Percentiles rank a stretch among this genome's conserved stretches.
Evolutionary conservation across 1,140 invertebrate genomes (phyloP).

Genomic region (Saccostrea cuccullata): DNA sequence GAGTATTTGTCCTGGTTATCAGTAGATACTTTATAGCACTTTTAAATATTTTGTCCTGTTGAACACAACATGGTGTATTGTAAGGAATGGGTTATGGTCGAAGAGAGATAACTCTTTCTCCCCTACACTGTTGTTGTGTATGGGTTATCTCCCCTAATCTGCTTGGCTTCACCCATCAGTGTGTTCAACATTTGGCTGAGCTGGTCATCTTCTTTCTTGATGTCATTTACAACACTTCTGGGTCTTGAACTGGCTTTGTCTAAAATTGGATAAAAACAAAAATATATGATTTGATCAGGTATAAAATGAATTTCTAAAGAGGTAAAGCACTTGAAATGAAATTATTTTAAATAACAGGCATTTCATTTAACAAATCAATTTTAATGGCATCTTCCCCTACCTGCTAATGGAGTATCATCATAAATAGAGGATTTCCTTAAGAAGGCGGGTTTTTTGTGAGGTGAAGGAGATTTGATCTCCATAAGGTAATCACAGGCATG

Average conservation of each 20-base stretch:
- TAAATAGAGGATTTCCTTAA: conserved; percentile 73
- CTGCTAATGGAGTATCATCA: conserved; percentile 74
- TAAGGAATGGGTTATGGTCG: conserved; percentile 18
- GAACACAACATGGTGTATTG: conserved; percentile 15
- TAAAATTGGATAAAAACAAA: conserved; percentile 1
- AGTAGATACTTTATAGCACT: conserved; percentile 9
- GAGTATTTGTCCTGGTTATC: conserved; percentile 25
- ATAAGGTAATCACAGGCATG: conserved; percentile 83
- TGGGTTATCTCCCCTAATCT: conserved; percentile 70
- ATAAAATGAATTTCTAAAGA: background rate
- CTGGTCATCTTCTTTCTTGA: conserved; percentile 71
- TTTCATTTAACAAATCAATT: background rate
- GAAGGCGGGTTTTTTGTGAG: conserved; percentile 65
- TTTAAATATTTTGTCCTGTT: background rate
- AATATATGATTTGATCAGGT: background rate
- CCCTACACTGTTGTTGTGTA: conserved; percentile 48
- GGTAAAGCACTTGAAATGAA: background rate
- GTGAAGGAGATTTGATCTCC: conserved; percentile 78
- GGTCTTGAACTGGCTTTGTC: conserved; percentile 42
- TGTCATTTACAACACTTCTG: conserved; percentile 62
- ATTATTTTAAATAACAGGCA: background rate
- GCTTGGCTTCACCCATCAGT: conserved; percentile 74
- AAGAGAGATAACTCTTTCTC: conserved; percentile 4
- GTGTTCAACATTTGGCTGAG: conserved; percentile 73
- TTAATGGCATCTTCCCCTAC: conserved; percentile 44